These are phyloP conservation scores for Nomada goodeniana DNA, from an alignment of 2,888 invertebrate species.

Conservation along the genomic window DNA sequence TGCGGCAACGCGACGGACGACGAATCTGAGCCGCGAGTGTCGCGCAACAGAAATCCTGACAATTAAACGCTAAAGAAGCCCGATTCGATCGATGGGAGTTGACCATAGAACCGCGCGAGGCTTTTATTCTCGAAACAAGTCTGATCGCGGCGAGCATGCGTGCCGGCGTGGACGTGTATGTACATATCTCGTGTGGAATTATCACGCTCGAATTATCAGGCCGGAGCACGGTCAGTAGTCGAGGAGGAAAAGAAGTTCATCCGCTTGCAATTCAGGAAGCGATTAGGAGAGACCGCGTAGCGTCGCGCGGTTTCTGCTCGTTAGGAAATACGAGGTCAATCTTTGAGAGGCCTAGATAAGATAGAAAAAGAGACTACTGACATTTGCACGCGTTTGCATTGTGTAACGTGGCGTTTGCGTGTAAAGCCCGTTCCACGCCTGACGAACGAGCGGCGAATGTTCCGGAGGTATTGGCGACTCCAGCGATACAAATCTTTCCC, in stretches of 20 bases:
- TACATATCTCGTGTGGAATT: neutral
- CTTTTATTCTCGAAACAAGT: conserved; percentile 13
- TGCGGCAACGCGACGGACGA: too few species aligned
- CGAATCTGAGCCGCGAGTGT: neutral
- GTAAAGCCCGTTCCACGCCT: neutral
- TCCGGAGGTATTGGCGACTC: neutral
- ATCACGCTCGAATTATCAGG: conserved; percentile 18
- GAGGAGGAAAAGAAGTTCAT: neutral
- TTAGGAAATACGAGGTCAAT: conserved; percentile 7
- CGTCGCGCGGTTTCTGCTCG: conserved; percentile 9
- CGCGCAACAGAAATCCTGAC: conserved; percentile 18
- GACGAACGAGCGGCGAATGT: neutral
- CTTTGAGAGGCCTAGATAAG: conserved; percentile 21
- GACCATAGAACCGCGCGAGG: neutral
- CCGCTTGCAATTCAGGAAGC: conserved; percentile 29
- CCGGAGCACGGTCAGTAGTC: neutral
- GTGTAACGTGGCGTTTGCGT: conserved; percentile 8
- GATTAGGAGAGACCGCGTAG: conserved; percentile 13
- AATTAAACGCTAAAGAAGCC: conserved; percentile 6
- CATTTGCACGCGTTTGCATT: conserved; percentile 3
- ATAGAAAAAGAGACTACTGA: neutral
- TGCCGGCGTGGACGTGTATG: too few species aligned
- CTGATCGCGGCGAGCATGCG: too few species aligned
- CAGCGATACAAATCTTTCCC: too few species aligned
- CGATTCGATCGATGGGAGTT: conserved; percentile 20